phyloP scores from a whole-genome alignment of 2,113 vertebrate species.

The Pelmatolapia mariae region DNA sequence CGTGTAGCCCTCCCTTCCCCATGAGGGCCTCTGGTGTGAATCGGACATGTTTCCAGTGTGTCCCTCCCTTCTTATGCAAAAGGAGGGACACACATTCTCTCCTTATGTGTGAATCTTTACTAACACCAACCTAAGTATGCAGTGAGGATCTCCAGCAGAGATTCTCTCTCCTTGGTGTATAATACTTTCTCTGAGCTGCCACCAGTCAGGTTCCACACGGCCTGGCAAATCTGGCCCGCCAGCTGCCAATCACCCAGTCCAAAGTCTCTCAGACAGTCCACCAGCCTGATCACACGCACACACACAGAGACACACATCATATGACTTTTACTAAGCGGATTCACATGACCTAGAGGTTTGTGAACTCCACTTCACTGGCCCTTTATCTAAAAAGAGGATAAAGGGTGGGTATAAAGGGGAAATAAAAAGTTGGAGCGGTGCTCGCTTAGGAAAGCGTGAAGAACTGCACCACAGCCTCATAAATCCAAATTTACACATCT shows the following conservation, averaged over 20 bases:
- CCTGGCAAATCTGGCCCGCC: constrained; percentile 86
- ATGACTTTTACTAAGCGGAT: constrained; percentile 33
- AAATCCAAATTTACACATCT: background rate
- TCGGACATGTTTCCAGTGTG: background rate
- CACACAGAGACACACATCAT: constrained; percentile 9
- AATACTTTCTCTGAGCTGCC: constrained; percentile 43
- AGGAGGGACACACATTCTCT: background rate
- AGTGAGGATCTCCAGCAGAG: constrained; percentile 70
- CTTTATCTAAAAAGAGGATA: background rate
- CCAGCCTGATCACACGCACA: constrained; percentile 71
- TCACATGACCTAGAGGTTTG: constrained; percentile 53
- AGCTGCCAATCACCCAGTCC: constrained; percentile 90
- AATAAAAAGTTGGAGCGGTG: background rate
- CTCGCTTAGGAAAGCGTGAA: background rate
- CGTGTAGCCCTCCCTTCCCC: background rate
- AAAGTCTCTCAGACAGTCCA: constrained; percentile 87
- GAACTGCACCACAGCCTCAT: background rate
- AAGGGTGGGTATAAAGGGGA: background rate
- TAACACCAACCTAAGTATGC: constrained; percentile 77
- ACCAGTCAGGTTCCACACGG: constrained; percentile 86
- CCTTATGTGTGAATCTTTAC: background rate
- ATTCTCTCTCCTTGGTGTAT: constrained; percentile 53
- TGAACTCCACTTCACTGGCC: constrained; percentile 25
- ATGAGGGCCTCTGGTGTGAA: background rate
- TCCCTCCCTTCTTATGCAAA: background rate